Base-by-base conservation (phyloP, 2,797 vertebrate genomes). In the Silurus aristotelis region DNA sequence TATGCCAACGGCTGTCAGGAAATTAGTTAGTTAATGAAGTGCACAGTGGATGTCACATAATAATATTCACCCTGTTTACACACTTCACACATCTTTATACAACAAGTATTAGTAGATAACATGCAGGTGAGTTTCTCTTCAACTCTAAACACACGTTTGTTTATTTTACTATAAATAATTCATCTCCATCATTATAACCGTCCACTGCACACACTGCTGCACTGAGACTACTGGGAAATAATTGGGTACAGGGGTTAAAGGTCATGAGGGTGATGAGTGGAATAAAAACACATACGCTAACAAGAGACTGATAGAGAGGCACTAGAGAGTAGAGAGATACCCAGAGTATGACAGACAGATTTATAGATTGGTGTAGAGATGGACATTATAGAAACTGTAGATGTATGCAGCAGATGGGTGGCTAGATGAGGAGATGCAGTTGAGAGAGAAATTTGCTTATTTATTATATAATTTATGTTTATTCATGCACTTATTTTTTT, bases 1-100 rank as follows among this genome's bases (percentile, higher is more conserved):
- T 92, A 91, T 91, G 87, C 87, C 83, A 85, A 63, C 73, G 89
- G 81, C 83, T 90, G 79, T 90, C 77, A 86, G 90, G 91, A 92
- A 93, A 94, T 92, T 91, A 73, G 27, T 78, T 79, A 87, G 79
- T 14, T 70, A 84, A 48, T 6, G 20, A 22, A 71, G 80, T 61
- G 84, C 19, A 88, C 86, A 31, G 38, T 72, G 87, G 61, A 75
- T 17, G 14, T 76, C 73, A 56, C 15, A 10, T 70, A 31, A n/a
- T 27, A 78, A 79, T 43, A 46, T 67, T 81, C 78, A 73, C 46
- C 8, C 71, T 52, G 52, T 6, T 76, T 10, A 20, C 48, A 43
- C 43, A n/a, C 71, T 73, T 73, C 67, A 70, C 31, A 43, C 67
- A 43, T 43, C 68, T 70, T 43, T 70, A 43, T 43, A 43, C 10